Percentiles rank a stretch among this genome's conserved stretches.
These are phyloP conservation scores for Chrysogorgia sp. DNA, from an alignment of 92 coral and sea anemone genomes.

Conservation along the genomic window DNA sequence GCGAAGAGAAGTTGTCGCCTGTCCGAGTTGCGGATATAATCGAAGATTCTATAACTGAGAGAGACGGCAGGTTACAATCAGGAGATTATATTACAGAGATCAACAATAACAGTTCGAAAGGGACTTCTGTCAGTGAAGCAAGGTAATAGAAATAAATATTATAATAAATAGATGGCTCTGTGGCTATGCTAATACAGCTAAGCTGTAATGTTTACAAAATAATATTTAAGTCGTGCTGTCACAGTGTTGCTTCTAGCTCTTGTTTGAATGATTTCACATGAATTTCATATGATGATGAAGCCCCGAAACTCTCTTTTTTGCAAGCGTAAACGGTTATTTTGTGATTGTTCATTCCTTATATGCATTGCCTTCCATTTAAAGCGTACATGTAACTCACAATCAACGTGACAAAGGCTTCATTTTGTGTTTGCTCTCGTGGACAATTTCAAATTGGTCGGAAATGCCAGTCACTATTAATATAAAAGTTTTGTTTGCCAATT, in stretches of 20 bases:
- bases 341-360: no score
- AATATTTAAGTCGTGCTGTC: slow-evolving; percentile 18
- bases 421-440: not conserved
- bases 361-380: no score
- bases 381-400: no score
- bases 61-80: slow-evolving; percentile 70
- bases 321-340: no score
- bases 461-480: not conserved
- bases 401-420: not conserved
- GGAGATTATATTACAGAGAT: slow-evolving; percentile 79
- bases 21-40: slow-evolving; percentile 73
- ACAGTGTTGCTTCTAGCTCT: no score
- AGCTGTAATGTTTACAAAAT: slow-evolving; percentile 4
- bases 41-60: slow-evolving; percentile 63
- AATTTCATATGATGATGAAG: no score
- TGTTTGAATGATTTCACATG: no score
- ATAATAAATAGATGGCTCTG: not conserved
- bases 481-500: not conserved
- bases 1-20: not conserved
- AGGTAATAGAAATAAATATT: slow-evolving; percentile 60
- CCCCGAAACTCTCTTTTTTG: no score
- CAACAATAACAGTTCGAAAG: slow-evolving; percentile 72
- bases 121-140: slow-evolving; percentile 78
- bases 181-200: not conserved
- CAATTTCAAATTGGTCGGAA: not conserved